Conservation (phyloP, 2,113 vertebrate species). For the Psilopsiagon aurifrons region DNA sequence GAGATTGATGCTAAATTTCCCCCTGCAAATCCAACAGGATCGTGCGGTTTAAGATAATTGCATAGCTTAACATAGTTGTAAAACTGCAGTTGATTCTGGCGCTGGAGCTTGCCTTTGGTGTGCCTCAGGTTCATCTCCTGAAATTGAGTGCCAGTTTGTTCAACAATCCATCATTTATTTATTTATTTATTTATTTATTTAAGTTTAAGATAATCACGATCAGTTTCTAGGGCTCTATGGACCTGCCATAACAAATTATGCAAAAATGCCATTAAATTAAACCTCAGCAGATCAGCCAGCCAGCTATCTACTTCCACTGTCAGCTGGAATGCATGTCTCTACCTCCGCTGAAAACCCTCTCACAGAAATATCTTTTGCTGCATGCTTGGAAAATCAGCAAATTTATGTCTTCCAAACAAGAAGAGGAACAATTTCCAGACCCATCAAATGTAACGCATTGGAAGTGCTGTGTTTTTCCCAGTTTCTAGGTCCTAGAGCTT, state of each 20-base stretch:
- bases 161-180: background rate
- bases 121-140: conserved; percentile 1
- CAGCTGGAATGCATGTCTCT: background rate
- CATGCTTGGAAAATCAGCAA: background rate
- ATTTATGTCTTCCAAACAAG: background rate
- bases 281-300: background rate
- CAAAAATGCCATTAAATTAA: conserved; percentile 2
- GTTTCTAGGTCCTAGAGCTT: background rate
- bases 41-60: background rate
- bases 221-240: background rate
- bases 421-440: background rate
- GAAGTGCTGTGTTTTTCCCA: background rate
- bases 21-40: background rate
- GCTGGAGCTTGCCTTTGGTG: background rate
- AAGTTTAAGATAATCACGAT: background rate
- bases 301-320: background rate
- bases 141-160: background rate
- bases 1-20: conserved; percentile 15
- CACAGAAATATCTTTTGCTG: background rate
- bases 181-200: conserved; percentile 29
- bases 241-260: conserved; percentile 8
- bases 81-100: conserved; percentile 26
- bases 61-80: background rate
- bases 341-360: background rate
- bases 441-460: background rate